Evolutionary conservation across 1,140 invertebrate species (phyloP).

Genomic region (Drosophila busckii): DNA sequence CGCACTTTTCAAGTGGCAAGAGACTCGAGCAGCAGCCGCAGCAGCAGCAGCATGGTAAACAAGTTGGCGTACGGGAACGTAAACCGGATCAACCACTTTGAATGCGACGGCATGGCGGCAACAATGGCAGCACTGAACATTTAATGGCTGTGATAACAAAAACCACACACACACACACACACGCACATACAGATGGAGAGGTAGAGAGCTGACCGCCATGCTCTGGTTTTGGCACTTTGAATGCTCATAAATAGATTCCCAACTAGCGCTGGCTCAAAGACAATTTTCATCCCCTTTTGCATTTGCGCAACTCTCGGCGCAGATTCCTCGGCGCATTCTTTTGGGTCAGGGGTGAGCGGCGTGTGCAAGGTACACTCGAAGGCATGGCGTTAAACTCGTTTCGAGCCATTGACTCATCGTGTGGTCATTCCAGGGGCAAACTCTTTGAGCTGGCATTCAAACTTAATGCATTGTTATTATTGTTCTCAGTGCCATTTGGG

Average conservation of each 20-base stretch:
- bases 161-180: conserved; percentile 35
- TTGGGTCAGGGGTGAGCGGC: conserved; percentile 2
- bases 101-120: conserved; percentile 39
- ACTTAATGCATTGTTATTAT: conserved; percentile 47
- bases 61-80: conserved; percentile 16
- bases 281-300: conserved; percentile 41
- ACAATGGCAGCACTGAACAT: conserved; percentile 45
- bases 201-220: conserved; percentile 35
- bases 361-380: not conserved
- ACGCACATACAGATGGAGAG: conserved; percentile 8
- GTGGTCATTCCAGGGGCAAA: conserved; percentile 43
- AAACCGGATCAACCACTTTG: conserved; percentile 72
- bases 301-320: conserved; percentile 20
- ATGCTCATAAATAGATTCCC: conserved; percentile 55
- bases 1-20: conserved; percentile 15
- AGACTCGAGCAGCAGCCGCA: conserved; percentile 28
- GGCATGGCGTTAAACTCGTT: conserved; percentile 6
- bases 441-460: conserved; percentile 13
- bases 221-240: conserved; percentile 29
- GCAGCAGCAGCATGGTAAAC: conserved; percentile 1
- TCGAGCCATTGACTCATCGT: conserved; percentile 44
- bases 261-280: conserved; percentile 35
- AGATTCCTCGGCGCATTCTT: conserved; percentile 26
- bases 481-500: conserved; percentile 2
- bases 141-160: conserved; percentile 65